Percentiles rank a stretch among this genome's conserved stretches.
phyloP scores from a whole-genome alignment of 1,140 invertebrate species.

The Agrilus planipennis region DNA sequence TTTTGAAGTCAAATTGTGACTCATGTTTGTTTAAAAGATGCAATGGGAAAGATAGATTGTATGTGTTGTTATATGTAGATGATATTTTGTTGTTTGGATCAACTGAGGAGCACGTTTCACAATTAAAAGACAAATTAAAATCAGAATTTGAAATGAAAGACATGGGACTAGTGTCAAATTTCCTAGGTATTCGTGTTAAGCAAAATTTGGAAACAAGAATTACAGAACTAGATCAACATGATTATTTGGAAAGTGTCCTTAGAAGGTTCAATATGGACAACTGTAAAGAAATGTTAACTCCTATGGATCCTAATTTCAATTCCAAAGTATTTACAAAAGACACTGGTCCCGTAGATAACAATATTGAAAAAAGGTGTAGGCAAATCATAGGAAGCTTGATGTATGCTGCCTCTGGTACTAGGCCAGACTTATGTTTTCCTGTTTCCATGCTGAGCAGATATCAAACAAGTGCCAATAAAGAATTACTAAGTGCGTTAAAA shows the following conservation, averaged over 20 bases:
- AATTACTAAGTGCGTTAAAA: conserved; percentile 1
- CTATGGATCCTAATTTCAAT: conserved; percentile 10
- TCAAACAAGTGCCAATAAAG: conserved; percentile 7
- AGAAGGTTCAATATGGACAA: conserved; percentile 6
- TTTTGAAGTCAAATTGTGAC: too few species aligned
- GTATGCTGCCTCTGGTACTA: conserved; percentile 13
- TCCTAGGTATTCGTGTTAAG: conserved; percentile 5
- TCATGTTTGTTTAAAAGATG: too few species aligned
- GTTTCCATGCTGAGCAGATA: conserved; percentile 7
- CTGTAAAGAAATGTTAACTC: conserved; percentile 8
- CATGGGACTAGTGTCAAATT: conserved; percentile 7
- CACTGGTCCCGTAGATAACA: conserved; percentile 4
- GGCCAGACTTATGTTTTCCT: conserved; percentile 12
- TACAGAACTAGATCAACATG: conserved; percentile 1
- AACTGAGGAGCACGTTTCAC: neutral
- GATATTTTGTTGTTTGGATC: conserved; percentile 11
- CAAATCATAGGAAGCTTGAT: conserved; percentile 12
- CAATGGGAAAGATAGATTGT: too few species aligned
- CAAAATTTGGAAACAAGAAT: conserved; percentile 3
- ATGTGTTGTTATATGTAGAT: conserved; percentile 15
- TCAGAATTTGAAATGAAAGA: conserved; percentile 11
- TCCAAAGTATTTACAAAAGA: conserved; percentile 1
- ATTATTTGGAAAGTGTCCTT: conserved; percentile 9
- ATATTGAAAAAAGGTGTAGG: conserved; percentile 12
- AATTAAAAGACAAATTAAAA: conserved; percentile 1